Conservation (phyloP, 2,888 invertebrate species). For the Protophormia terraenovae region DNA sequence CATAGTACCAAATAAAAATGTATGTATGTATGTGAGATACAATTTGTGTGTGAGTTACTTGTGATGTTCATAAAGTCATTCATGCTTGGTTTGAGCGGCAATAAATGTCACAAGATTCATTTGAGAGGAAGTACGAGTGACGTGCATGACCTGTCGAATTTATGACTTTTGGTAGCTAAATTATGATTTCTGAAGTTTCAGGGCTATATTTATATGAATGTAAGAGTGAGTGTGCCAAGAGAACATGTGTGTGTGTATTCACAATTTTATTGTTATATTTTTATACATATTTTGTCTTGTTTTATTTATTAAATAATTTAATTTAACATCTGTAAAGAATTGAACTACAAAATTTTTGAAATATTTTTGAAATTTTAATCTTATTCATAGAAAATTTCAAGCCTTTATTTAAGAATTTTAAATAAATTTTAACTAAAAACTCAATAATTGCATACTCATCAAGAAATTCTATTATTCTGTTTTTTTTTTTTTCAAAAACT, state of each 20-base stretch:
- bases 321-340: not conserved
- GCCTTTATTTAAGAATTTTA: no score
- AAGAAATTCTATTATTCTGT: no score
- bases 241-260: not conserved
- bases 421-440: no score
- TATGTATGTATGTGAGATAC: not conserved
- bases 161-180: constrained; percentile 70
- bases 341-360: not conserved
- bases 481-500: no score
- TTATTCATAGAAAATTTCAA: no score
- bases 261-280: not conserved
- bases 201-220: not conserved
- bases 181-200: constrained; percentile 42
- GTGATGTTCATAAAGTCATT: constrained; percentile 52
- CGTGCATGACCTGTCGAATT: constrained; percentile 78
- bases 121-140: constrained; percentile 80
- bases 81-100: constrained; percentile 73
- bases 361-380: no score
- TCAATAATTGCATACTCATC: no score
- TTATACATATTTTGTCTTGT: no score
- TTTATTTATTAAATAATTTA: not conserved
- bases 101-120: constrained; percentile 80
- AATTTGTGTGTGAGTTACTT: not conserved
- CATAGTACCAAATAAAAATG: not conserved
- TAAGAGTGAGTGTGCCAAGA: not conserved